Base-by-base conservation (phyloP, 2,797 vertebrate genomes). In the Aeoliscus strigatus region DNA sequence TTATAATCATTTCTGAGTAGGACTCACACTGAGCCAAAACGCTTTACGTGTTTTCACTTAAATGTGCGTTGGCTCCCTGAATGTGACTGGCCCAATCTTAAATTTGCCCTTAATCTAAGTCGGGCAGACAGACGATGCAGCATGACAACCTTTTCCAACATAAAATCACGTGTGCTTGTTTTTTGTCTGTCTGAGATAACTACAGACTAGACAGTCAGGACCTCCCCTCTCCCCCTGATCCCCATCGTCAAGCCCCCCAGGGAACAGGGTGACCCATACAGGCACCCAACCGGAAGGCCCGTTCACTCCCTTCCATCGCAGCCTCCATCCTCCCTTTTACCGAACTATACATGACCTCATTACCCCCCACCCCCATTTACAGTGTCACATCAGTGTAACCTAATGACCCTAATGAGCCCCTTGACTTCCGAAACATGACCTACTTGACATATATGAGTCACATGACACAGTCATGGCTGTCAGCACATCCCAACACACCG, bases 201-300 rank as follows among this genome's bases (percentile, higher is more conserved):
- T 47, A 60, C 42, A 10, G 60, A 39, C 57, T 12, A 75, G 61
- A 76, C 35, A 24, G 63, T 33, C 47, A 49, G 51, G 45, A 33
- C 44, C 57, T 34, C 44, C 39, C 34, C 27, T 27, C 41, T 35
- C 43, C 43, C 54, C 59, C 35, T 5, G 26, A 66, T 43, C 43
- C 54, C 47, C 16, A 1, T 50, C 60, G 5, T 59, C 30, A 51
- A 63, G n/a, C 28, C 65, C 74, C 75, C 40, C 41, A 59, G 82
- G 82, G 71, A 32, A 37, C 38, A 39, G 27, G 42, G 56, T 85
- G 81, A 83, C 82, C 83, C 72, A 83, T 27, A 75, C 70, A 79
- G 59, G 70, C 81, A 80, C 75, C 76, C 82, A 71, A 63, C 75
- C 33, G 53, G 73, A 85, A 84, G 78, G 45, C 63, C 63, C 27